Conservation (phyloP, 2,888 invertebrate species). For the Muscina levida region DNA sequence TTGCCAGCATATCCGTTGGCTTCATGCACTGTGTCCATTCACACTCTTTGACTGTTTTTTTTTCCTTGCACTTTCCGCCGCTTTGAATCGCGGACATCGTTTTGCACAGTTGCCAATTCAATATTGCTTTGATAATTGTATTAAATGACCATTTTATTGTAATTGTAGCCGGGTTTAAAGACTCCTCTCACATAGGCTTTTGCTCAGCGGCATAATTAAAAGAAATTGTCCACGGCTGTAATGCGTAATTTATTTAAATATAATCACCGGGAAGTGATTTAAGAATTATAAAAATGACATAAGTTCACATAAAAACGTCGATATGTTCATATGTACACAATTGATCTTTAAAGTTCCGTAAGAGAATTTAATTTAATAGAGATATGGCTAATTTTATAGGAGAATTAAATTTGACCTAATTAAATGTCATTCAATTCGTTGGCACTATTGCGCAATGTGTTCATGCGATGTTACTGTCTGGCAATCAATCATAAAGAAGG, state of each 20-base stretch:
- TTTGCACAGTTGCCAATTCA: constrained; percentile 12
- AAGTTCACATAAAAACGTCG: constrained; percentile 4
- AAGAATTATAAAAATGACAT: constrained; percentile 25
- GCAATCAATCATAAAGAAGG: no score
- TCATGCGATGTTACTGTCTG: no score
- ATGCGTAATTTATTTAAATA: constrained; percentile 30
- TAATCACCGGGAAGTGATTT: constrained; percentile 30
- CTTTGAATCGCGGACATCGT: neutral
- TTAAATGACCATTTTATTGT: constrained; percentile 32
- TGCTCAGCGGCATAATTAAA: constrained; percentile 24
- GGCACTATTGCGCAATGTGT: no score
- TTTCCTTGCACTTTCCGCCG: neutral
- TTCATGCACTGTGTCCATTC: neutral
- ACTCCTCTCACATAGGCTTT: neutral
- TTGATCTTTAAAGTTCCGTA: neutral
- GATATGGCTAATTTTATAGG: no score
- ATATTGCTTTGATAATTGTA: constrained; percentile 17
- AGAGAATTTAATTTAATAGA: neutral
- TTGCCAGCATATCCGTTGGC: neutral
- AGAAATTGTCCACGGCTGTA: constrained; percentile 6
- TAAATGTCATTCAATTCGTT: no score
- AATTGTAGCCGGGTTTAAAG: constrained; percentile 18
- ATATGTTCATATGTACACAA: no score
- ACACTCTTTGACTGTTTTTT: neutral
- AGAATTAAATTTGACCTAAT: no score